Evolutionary conservation across 1,140 invertebrate genomes (phyloP).

Genomic region (Pteromalus puparum): DNA sequence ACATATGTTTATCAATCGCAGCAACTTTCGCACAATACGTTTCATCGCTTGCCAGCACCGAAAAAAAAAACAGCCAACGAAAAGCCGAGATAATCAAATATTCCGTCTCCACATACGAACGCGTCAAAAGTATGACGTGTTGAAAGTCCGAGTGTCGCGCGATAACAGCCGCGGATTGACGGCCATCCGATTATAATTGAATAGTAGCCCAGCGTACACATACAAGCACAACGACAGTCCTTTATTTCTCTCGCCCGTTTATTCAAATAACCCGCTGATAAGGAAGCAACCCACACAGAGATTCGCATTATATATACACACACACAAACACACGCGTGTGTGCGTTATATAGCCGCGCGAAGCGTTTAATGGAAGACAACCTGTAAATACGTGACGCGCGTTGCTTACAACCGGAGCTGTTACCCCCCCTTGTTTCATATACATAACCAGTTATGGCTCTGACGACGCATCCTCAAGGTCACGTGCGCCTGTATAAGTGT

Average conservation of each 20-base stretch:
- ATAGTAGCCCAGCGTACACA: background rate
- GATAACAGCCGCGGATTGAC: background rate
- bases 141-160: background rate
- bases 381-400: constrained; percentile 66
- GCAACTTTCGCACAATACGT: background rate
- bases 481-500: background rate
- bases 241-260: background rate
- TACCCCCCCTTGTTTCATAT: background rate
- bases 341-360: constrained; percentile 29
- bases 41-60: background rate
- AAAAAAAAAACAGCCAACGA: background rate
- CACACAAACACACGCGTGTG: background rate
- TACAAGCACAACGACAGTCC: background rate
- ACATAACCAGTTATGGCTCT: constrained; percentile 9
- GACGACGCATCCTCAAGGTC: background rate
- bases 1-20: background rate
- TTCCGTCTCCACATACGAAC: background rate
- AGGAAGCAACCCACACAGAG: background rate
- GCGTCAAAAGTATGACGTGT: background rate
- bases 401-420: constrained; percentile 49
- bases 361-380: constrained; percentile 64
- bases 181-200: background rate
- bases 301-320: background rate
- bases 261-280: constrained; percentile 1
- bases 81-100: background rate